Evolutionary conservation across 2,113 vertebrate genomes (phyloP), one percentile per base, ranked within the genome.

Genomic region (Nansenia antarctica): DNA sequence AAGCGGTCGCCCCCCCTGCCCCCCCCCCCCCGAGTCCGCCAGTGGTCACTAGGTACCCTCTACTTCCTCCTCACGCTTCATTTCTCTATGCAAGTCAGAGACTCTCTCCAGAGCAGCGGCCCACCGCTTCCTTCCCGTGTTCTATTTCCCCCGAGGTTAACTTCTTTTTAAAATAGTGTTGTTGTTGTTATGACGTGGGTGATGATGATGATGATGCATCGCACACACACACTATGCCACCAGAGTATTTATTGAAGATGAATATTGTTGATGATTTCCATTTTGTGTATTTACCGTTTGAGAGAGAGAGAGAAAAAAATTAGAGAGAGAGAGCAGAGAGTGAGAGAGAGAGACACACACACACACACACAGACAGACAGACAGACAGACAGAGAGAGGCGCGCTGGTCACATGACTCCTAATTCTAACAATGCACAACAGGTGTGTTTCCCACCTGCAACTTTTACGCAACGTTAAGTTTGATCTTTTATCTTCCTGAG

Each of bases 251-350:
- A 60, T 60, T 60, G 20, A 60, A 11, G 22, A 18, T 35, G 6
- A 60, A 60, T 60, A 30, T 60, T 35, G 57, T 59, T 34, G 58
- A 20, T 60, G n/a, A 58, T 31, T 30, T 35, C 34, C 18, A 60
- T 20, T n/a, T n/a, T 15, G 2, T 60, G 26, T 60, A 35, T 9
- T n/a, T n/a, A n/a, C n/a, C n/a, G n/a, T n/a, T n/a, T n/a, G n/a
- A n/a, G n/a, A n/a, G n/a, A n/a, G n/a, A n/a, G n/a, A n/a, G n/a
- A n/a, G n/a, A n/a, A n/a, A n/a, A n/a, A n/a, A n/a, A n/a, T n/a
- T n/a, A n/a, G n/a, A n/a, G n/a, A n/a, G n/a, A n/a, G n/a, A n/a
- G n/a, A n/a, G n/a, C n/a, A n/a, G n/a, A n/a, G n/a, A n/a, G n/a
- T n/a, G n/a, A n/a, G n/a, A n/a, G n/a, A n/a, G n/a, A n/a, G n/a